Conservation (phyloP, 2,888 invertebrate genomes). For the Galerucella nymphaeae region DNA sequence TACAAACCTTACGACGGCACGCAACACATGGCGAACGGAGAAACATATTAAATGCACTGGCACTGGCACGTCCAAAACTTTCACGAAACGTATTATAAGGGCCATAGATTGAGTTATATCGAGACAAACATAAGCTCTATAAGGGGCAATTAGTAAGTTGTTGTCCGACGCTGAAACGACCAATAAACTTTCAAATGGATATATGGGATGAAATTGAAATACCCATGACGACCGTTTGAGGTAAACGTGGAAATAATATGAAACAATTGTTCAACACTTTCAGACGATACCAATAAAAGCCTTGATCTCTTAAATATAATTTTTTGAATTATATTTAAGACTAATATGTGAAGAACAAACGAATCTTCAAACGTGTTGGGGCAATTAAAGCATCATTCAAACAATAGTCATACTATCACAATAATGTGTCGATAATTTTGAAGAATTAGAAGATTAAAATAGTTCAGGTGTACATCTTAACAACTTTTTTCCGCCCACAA, state of each 20-base stretch:
- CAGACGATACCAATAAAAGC: too few relatives aligned
- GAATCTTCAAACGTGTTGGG: too few relatives aligned
- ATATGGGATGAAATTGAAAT: conserved; percentile 10
- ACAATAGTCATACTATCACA: too few relatives aligned
- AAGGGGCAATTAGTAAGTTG: conserved; percentile 33
- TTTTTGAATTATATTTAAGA: too few relatives aligned
- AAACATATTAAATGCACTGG: conserved; percentile 60
- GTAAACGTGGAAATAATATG: neutral
- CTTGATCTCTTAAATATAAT: too few relatives aligned
- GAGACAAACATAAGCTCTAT: conserved; percentile 38
- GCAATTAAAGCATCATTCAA: too few relatives aligned
- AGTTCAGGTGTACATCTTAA: neutral
- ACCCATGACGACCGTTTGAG: neutral
- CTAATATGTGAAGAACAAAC: too few relatives aligned
- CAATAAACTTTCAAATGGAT: conserved; percentile 31
- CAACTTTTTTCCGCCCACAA: neutral
- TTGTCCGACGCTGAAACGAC: conserved; percentile 13
- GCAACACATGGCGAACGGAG: conserved; percentile 51
- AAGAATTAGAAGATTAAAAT: neutral
- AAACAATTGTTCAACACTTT: too few relatives aligned
- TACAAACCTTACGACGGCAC: conserved; percentile 28
- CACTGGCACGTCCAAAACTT: conserved; percentile 61
- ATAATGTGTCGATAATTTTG: too few relatives aligned
- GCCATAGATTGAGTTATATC: conserved; percentile 51
- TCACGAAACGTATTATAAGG: conserved; percentile 57